Evolutionary conservation across 1,140 invertebrate species (phyloP), one percentile per base, ranked within the genome.

Genomic region (Andricus grossulariae): DNA sequence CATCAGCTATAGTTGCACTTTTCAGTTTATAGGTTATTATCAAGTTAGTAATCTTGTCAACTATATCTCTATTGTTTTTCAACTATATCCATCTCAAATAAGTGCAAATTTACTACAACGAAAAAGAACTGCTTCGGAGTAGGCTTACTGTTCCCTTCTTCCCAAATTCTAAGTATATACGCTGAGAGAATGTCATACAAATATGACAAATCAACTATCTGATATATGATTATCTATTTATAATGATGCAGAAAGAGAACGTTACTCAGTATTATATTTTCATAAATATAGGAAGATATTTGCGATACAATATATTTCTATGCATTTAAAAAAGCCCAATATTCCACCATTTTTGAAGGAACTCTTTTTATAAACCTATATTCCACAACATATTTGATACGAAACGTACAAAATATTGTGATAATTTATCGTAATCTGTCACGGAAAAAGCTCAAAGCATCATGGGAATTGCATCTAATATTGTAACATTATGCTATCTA

Each of bases 321-420:
- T 25, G 21, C 57, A 60, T 15, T 60, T 6, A 39, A 66, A 7
- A 32, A 54, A 54, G n/a, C 5, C 5, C 52, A 54, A 54, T 54
- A 39, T 45, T 32, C 25, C 25, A 16, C 60, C 39, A 39, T n/a
- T 25, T 66, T 25, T 66, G 60, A 66, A 66, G 32, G 39, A 32
- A 10, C 3, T 45, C 39, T 66, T 66, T 25, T 39, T 45, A 45
- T 45, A 45, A 10, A 45, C 10, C 39, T 7, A 45, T 45, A 45
- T 11, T 45, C 39, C 39, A 8, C 39, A 7, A 45, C 7, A 45
- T 45, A 45, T 71, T 39, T 21, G 52, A 71, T 55, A 57, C 73
- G 76, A 77, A 51, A 66, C 45, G 80, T 81, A 79, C 77, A 81
- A 81, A 81, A 45, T 74, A 73, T 81, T 81, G 80, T 81, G 80